Base-by-base conservation (phyloP, 2,113 vertebrate genomes). In the Gambusia holbrooki region DNA sequence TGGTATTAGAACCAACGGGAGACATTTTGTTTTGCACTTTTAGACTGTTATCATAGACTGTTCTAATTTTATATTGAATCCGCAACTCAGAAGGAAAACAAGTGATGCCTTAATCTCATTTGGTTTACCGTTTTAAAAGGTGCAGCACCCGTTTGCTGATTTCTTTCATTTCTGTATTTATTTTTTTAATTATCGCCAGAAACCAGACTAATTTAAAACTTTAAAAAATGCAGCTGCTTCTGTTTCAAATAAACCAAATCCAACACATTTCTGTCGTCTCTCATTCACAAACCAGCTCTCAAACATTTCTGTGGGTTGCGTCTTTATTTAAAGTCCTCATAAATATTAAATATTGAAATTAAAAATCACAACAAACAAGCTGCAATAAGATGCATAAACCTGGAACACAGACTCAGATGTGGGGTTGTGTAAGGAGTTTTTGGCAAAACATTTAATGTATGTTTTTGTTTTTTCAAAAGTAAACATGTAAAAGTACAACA, bases 181-280 rank as follows among this genome's bases (percentile, higher is more conserved):
- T 91, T 90, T 79, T 79, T 37, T 35, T 30, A 9, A 60, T 54
- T 2, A 28, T 29, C 5, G 32, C 62, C 51, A 77, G 62, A 32
- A 86, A 60, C 60, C 69, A 82, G 63, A 87, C 89, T 74, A 78
- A 81, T 86, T 81, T 58, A 45, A 11, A 68, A 35, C 5, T 33
- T 8, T 1, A 11, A 37, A 11, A 11, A 37, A 83, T 30, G 30
- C 40, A 51, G 48, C 67, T 65, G 51, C 74, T 48, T 64, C 66
- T 40, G 72, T 74, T 82, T 77, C 69, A 90, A 89, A 87, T 90
- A 90, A 91, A 85, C 29, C 12, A 51, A 77, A 84, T 62, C n/a
- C 11, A 79, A 88, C 2, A 22, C 13, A 10, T 54, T 66, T 13
- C 0, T 35, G 37, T 62, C 66, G 71, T 22, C 74, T 40, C 14